Conservation (phyloP, 2,113 vertebrate genomes). For the Cryptotis parvus region DNA sequence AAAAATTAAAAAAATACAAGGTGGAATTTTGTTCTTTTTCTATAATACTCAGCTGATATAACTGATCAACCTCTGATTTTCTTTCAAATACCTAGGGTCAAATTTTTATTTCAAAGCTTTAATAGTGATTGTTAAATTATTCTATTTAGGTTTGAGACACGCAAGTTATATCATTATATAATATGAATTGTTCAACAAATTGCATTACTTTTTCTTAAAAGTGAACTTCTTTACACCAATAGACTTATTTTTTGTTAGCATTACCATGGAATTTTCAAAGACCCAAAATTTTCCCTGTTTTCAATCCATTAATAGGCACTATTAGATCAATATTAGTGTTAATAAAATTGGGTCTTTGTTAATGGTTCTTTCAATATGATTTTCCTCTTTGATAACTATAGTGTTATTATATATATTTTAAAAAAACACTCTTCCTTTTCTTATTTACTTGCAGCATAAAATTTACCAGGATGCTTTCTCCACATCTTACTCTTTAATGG, state of each 20-base stretch:
- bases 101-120: conserved; percentile 59
- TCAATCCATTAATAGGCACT: not conserved
- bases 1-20: conserved; percentile 65
- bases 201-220: conserved; percentile 61
- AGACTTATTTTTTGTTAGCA: not conserved
- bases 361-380: not conserved
- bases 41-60: conserved; percentile 61
- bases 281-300: not conserved
- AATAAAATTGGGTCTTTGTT: not conserved
- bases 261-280: not conserved
- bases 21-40: conserved; percentile 46
- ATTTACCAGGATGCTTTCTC: not conserved
- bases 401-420: not conserved
- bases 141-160: conserved; percentile 76
- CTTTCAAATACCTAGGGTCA: conserved; percentile 66
- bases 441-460: not conserved
- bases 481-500: not conserved
- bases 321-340: not conserved
- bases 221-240: not conserved
- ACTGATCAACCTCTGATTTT: conserved; percentile 72
- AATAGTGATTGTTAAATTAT: conserved; percentile 53
- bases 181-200: conserved; percentile 34
- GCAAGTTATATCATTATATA: conserved; percentile 59
- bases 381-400: not conserved
- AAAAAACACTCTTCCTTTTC: too few relatives aligned